Percentiles rank a stretch among this genome's conserved stretches.
Evolutionary conservation across 2,888 invertebrate genomes (phyloP).

Genomic region (Chaitophorus viminalis): DNA sequence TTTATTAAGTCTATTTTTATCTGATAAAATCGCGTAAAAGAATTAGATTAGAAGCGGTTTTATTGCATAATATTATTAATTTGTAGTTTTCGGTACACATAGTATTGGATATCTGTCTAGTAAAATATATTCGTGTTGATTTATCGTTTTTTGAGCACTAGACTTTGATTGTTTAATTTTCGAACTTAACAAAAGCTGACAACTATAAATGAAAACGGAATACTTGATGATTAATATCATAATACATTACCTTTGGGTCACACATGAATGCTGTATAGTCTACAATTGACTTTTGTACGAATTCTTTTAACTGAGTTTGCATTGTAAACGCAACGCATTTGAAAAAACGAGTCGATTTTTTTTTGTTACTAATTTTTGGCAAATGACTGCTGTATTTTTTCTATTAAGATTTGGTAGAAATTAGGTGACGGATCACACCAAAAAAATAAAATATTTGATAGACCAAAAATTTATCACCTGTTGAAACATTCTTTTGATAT

Average conservation of each 20-base stretch:
- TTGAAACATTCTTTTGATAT: background rate
- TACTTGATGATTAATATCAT: too few relatives aligned
- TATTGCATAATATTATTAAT: too few relatives aligned
- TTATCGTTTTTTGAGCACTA: too few relatives aligned
- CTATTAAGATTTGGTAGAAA: background rate
- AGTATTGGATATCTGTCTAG: too few relatives aligned
- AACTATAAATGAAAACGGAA: too few relatives aligned
- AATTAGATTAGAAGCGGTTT: too few relatives aligned
- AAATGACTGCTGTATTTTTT: constrained; percentile 1
- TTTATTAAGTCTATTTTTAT: too few relatives aligned
- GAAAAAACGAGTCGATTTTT: constrained; percentile 1
- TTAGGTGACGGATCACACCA: background rate
- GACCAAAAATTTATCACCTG: background rate
- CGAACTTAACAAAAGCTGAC: too few relatives aligned
- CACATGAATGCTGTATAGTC: constrained; percentile 22
- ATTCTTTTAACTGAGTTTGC: constrained; percentile 6
- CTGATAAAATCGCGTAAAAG: too few relatives aligned
- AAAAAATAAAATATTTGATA: background rate
- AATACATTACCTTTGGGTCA: background rate
- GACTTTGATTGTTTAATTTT: too few relatives aligned
- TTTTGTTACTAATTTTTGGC: background rate
- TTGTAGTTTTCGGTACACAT: too few relatives aligned
- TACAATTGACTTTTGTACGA: background rate
- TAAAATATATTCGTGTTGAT: too few relatives aligned
- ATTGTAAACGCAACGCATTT: constrained; percentile 20